These are phyloP conservation scores for Echinometra lucunter DNA, from an alignment of 53 echinoderm and acorn worm species.

Conservation along the genomic window DNA sequence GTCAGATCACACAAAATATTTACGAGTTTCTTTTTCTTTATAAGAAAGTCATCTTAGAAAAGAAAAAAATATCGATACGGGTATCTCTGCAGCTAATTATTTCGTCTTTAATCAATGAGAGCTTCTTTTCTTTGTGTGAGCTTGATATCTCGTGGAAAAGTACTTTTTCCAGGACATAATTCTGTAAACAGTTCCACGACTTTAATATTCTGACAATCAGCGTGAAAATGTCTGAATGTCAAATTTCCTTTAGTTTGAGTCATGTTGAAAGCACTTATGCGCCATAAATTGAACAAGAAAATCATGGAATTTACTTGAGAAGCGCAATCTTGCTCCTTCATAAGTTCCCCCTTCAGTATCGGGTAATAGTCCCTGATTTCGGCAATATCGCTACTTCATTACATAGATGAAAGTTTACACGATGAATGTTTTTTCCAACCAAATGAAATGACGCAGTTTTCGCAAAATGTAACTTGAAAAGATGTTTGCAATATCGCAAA, in stretches of 20 bases:
- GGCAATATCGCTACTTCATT: conserved; percentile 23
- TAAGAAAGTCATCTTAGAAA: too few relatives aligned
- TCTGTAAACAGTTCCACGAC: conserved; percentile 13
- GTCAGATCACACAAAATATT: too few relatives aligned
- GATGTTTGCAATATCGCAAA: conserved; percentile 7
- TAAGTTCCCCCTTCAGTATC: neutral
- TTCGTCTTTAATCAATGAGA: neutral
- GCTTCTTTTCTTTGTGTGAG: neutral
- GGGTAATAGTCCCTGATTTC: conserved; percentile 2
- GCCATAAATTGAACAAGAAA: conserved; percentile 12
- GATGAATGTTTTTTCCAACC: conserved; percentile 9
- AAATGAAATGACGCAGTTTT: conserved; percentile 25
- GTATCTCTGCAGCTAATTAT: too few relatives aligned
- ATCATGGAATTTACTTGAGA: conserved; percentile 25
- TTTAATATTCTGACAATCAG: conserved; percentile 29
- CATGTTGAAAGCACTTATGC: conserved; percentile 10
- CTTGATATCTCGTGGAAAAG: neutral
- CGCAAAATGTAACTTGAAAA: neutral
- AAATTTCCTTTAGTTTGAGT: conserved; percentile 14
- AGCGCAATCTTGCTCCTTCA: conserved; percentile 13
- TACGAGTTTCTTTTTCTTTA: too few relatives aligned
- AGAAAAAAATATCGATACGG: too few relatives aligned
- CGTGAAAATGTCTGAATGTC: neutral
- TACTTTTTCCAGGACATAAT: neutral
- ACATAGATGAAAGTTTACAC: conserved; percentile 26